Base-by-base conservation (phyloP, 2,888 invertebrate species). In the Pinctada fucata region DNA sequence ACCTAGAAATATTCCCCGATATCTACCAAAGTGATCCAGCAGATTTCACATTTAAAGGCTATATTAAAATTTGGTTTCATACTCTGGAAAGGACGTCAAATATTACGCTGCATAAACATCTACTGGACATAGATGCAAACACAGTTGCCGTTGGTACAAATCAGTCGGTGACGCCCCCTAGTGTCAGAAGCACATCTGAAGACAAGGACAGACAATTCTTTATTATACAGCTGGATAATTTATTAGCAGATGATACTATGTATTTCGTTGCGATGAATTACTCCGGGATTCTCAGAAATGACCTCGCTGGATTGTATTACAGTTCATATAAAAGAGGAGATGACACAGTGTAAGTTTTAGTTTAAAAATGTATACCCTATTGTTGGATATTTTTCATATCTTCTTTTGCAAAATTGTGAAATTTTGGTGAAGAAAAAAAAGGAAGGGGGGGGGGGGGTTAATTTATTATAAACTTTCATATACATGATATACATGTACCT, bases 191-290 rank as follows among this genome's bases (percentile, higher is more conserved):
- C 49, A 68, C 67, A 6, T 67, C 75, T 5, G 67, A 81, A 13
- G 91, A 91, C 76, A 80, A 83, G n/a, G 79, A 79, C 16, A 78
- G 90, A 67, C 88, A 91, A 80, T 91, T 91, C 80, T 80, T 88
- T 48, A 86, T 96, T 49, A 92, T 97, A 79, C 93, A 94, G 78
- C 92, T 96, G 84, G 93, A 93, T 49, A 94, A 94, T 72, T 92
- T 93, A 48, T 91, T 97, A 80, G 93, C 93, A 83, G 93, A 92
- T 13, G 95, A 95, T 13, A 93, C 93, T 69, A 94, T 94, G 82
- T 97, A 96, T 91, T 92, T 94, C 73, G 91, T 97, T 82, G 93
- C 94, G 83, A 95, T 97, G 81, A 94, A 94, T 71, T 97, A 95
- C 89, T 93, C 94, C 3, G 97, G 97, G 0, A 93, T 94, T 79